Conservation (phyloP, 2,888 invertebrate genomes). For the Mactromeris polynyma region DNA sequence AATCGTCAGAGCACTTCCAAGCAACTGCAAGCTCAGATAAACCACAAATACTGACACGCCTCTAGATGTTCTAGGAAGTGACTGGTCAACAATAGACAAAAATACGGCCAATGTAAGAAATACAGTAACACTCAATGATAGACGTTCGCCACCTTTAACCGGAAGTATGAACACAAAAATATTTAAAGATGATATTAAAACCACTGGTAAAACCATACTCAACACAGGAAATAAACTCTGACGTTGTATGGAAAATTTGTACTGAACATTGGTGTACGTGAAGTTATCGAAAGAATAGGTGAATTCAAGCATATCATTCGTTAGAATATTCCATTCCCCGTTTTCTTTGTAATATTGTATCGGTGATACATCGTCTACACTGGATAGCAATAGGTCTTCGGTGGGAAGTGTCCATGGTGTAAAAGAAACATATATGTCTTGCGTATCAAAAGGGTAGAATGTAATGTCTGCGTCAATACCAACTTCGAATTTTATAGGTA, state of each 20-base stretch:
- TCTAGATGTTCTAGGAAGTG: conserved; percentile 60
- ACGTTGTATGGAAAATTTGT: conserved; percentile 49
- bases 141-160: conserved; percentile 66
- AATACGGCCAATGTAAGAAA: conserved; percentile 70
- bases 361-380: neutral
- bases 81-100: conserved; percentile 56
- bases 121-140: conserved; percentile 65
- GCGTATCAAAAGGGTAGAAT: conserved; percentile 20
- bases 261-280: neutral
- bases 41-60: conserved; percentile 63
- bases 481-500: neutral
- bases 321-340: conserved; percentile 18
- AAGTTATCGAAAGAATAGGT: neutral
- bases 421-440: neutral
- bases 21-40: conserved; percentile 62
- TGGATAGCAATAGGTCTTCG: neutral
- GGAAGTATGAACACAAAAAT: conserved; percentile 65
- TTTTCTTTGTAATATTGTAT: neutral
- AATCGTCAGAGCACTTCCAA: conserved; percentile 61
- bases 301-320: neutral
- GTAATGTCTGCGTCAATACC: neutral
- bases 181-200: conserved; percentile 61
- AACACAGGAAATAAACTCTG: conserved; percentile 60
- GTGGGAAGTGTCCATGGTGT: neutral
- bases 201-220: conserved; percentile 65